Evolutionary conservation across 2,797 vertebrate species (phyloP).

Genomic region (Micropoecilia bifurca): DNA sequence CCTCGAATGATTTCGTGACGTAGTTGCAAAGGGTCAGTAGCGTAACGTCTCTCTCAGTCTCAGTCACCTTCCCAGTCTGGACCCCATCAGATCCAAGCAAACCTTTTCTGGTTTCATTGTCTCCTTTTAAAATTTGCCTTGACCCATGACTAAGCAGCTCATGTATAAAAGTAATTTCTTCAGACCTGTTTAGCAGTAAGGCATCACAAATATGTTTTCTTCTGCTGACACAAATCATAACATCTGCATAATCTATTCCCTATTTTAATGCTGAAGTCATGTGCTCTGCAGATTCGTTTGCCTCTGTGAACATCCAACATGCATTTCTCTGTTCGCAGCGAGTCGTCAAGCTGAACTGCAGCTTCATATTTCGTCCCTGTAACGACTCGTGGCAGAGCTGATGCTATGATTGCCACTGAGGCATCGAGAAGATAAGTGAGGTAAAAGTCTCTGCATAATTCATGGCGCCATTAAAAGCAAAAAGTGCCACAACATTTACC

Average conservation of each 20-base stretch:
- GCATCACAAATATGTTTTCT: not conserved
- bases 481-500: constrained; percentile 52
- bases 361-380: constrained; percentile 14
- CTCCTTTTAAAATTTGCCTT: not conserved
- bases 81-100: not conserved
- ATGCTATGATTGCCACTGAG: constrained; percentile 18
- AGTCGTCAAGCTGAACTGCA: constrained; percentile 2
- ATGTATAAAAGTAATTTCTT: not conserved
- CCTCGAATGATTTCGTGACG: no score
- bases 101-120: not conserved
- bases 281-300: constrained; percentile 1
- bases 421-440: constrained; percentile 34
- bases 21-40: no score
- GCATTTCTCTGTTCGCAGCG: not conserved
- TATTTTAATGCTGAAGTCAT: not conserved
- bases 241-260: not conserved
- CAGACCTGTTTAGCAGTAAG: not conserved
- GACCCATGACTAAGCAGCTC: not conserved
- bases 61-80: not conserved
- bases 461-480: constrained; percentile 50
- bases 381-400: constrained; percentile 1
- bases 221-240: not conserved
- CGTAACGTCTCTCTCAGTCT: not conserved
- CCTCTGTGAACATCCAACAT: not conserved
- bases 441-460: constrained; percentile 52